A percentile compares a stretch with the other conserved stretches of the same genome.
phyloP scores from a whole-genome alignment of 2,113 vertebrate species.

The Megaceryle torquata region DNA sequence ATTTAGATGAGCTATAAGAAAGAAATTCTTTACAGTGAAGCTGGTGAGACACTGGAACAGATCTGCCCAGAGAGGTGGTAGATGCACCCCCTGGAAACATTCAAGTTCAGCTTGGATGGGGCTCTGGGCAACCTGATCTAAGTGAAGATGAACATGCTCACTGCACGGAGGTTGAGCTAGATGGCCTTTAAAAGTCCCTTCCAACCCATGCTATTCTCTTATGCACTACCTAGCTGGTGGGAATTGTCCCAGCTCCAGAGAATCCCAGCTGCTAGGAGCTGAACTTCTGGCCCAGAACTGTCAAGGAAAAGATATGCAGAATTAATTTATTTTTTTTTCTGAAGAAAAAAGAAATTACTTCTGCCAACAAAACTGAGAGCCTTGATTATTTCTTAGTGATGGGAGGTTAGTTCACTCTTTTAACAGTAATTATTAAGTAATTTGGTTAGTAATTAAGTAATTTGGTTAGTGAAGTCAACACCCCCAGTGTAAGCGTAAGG shows the following conservation, averaged over 20 bases:
- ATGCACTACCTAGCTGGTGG: neutral
- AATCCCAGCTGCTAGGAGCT: neutral
- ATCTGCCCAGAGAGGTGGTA: neutral
- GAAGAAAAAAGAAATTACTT: neutral
- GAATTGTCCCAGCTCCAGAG: neutral
- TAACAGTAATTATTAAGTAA: neutral
- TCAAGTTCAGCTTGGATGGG: neutral
- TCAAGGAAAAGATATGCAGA: neutral
- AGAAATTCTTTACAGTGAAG: neutral
- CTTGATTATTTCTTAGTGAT: neutral
- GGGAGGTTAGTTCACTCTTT: neutral
- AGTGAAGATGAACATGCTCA: neutral
- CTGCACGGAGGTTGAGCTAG: neutral
- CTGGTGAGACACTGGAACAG: neutral
- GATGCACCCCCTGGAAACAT: neutral
- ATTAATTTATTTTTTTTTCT: neutral
- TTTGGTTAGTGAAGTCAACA: neutral
- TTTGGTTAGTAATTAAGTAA: neutral
- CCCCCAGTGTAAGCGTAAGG: neutral
- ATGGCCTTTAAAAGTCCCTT: neutral
- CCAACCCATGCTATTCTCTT: neutral
- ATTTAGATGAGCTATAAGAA: neutral
- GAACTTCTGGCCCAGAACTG: neutral
- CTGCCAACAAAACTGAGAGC: neutral
- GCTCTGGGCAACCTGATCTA: neutral